Base-by-base conservation (phyloP, 2,113 vertebrate genomes). In the Melanotaenia duboulayi region DNA sequence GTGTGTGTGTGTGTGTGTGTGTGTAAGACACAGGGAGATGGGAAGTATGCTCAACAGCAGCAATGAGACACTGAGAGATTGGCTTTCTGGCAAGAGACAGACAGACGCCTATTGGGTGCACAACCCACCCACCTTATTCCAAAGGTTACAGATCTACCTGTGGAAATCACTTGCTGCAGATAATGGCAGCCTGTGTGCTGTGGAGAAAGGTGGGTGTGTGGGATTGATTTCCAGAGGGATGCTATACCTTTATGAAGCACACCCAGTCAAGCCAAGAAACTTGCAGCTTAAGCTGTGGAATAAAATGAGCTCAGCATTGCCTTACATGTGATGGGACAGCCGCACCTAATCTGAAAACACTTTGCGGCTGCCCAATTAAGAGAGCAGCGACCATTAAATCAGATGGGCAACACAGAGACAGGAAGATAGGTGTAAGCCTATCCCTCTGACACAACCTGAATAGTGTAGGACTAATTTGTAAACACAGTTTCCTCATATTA, bases 61-160 rank as follows among this genome's bases (percentile, higher is more conserved):
- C 65, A 84, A 76, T 76, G 42, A 87, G 76, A 84, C 86, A 78
- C 74, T 85, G 57, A 79, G 83, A 89, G 91, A 93, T 93, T 92
- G 87, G 87, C 82, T 93, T 92, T 92, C 91, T 87, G 86, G 82
- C 80, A 71, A 81, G 91, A 92, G 92, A 93, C 92, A 92, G 89
- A 87, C 85, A 87, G 91, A 92, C 91, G 91, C 92, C 93, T 81
- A 56, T n/a, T 55, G 73, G 68, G 76, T 84, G 82, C 78, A 57
- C 76, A 84, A 85, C 78, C 85, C 80, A 82, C 87, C 82, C 81
- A 85, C 85, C 83, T 89, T 63, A 86, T 84, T 90, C 89, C 91
- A 89, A 78, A 90, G 72, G 87, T 91, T 81, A 83, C 82, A 85
- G 67, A 70, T 78, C 79, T 86, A 88, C 88, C 85, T 76, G 87